A percentile compares a stretch with the other conserved stretches of the same genome.
Evolutionary conservation across 1,140 invertebrate genomes (phyloP).

Genomic region (Sarcophaga bullata): DNA sequence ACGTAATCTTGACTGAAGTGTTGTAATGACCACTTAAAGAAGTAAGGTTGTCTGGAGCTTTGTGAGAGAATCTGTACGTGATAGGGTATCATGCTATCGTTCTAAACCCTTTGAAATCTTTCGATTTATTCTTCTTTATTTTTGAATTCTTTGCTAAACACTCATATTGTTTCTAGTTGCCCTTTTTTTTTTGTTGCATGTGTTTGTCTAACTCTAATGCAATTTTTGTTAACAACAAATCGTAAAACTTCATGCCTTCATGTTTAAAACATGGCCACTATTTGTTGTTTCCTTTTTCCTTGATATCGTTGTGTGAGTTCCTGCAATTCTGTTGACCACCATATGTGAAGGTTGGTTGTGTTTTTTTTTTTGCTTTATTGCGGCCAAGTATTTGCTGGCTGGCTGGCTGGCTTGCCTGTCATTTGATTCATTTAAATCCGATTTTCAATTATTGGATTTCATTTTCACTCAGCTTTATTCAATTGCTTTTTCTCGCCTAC

Average conservation of each 20-base stretch:
- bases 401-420: constrained; percentile 36
- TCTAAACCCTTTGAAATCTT: too few relatives aligned
- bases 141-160: too few relatives aligned
- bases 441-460: constrained; percentile 57
- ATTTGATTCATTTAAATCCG: constrained; percentile 48
- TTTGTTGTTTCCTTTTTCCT: background rate
- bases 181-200: constrained; percentile 24
- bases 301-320: background rate
- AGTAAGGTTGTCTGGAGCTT: too few relatives aligned
- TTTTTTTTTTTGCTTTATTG: background rate
- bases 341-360: background rate
- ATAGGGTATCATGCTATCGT: too few relatives aligned
- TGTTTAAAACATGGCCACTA: constrained; percentile 3
- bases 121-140: too few relatives aligned
- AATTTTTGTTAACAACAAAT: background rate
- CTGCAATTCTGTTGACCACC: background rate
- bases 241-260: background rate
- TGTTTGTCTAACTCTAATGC: constrained; percentile 9
- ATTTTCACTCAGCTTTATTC: constrained; percentile 45
- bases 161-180: background rate
- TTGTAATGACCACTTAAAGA: too few relatives aligned
- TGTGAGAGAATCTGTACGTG: too few relatives aligned
- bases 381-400: constrained; percentile 26
- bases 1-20: too few relatives aligned
- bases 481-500: constrained; percentile 6